Evolutionary conservation across 2,888 invertebrate genomes (phyloP), one percentile per base, ranked within the genome.

Genomic region (Chaitophorus viminalis): DNA sequence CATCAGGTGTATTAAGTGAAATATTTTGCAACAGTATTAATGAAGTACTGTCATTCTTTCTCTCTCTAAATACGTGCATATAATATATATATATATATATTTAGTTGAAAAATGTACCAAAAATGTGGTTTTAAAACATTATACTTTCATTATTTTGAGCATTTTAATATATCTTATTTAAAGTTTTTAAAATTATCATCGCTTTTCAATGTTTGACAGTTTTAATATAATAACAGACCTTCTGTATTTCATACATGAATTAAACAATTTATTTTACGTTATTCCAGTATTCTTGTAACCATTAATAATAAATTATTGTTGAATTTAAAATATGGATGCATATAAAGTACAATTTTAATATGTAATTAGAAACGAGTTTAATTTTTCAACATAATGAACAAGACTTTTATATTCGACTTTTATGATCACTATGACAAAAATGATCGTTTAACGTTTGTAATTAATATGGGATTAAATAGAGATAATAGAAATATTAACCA

Each of bases 151-250:
- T 70, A 31, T 70, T 70, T 3, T 60, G 31, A 60, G 6, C 21
- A 36, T 65, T 36, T 6, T 60, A 78, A 60, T 78, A 33, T 78
- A 78, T 60, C 60, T n/a, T n/a, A n/a, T n/a, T 78, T 11, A 60
- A 31, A 54, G 25, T 8, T 33, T 33, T 31, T 14, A 54, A 78
- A 54, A 33, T n/a, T 18, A 36, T n/a, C n/a, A 60, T n/a, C n/a
- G 36, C 18, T n/a, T 46, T 46, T 46, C 46, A 46, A 46, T 46
- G 46, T 68, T 29, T 29, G 68, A 2, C 68, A 68, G 25, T 68
- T 29, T n/a, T n/a, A 5, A 21, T 29, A 29, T 29, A 29, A 68
- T 68, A 9, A 68, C 68, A 29, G 29, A 25, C 68, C 29, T 21
- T 29, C 11, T 29, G 29, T 25, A n/a, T 68, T 68, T 68, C n/a